These are phyloP conservation scores for Nephotettix cincticeps DNA, from an alignment of 1,140 invertebrate species.

Conservation along the genomic window DNA sequence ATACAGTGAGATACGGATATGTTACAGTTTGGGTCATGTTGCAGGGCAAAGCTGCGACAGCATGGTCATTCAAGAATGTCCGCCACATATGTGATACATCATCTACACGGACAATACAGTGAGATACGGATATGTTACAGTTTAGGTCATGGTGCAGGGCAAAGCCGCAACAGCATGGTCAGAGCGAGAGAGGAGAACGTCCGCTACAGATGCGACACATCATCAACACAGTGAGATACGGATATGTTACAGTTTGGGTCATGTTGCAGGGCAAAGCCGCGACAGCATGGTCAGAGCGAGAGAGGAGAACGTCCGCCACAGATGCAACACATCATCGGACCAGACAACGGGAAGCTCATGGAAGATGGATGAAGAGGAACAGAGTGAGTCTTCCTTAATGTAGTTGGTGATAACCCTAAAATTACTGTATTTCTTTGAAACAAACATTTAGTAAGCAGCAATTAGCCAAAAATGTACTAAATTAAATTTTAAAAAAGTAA, in stretches of 20 bases:
- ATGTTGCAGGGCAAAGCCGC: constrained; percentile 69
- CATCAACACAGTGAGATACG: too few species aligned
- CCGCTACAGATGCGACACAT: constrained; percentile 57
- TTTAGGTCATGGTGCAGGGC: constrained; percentile 58
- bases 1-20: too few species aligned
- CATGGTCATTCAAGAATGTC: constrained; percentile 55
- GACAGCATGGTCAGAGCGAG: constrained; percentile 64
- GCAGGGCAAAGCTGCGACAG: constrained; percentile 77
- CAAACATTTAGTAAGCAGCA: too few species aligned
- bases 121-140: too few species aligned
- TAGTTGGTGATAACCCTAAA: too few species aligned
- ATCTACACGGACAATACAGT: constrained; percentile 62
- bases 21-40: too few species aligned
- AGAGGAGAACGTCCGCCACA: constrained; percentile 46
- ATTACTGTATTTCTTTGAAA: too few species aligned
- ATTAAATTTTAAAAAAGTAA: too few species aligned
- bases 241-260: too few species aligned
- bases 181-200: constrained; percentile 47
- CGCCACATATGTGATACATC: constrained; percentile 57
- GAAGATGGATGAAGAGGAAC: constrained; percentile 80
- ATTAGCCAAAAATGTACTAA: too few species aligned
- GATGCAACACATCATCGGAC: constrained; percentile 61
- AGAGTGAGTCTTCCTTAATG: constrained; percentile 56
- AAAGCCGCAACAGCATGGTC: constrained; percentile 77
- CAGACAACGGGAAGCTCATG: constrained; percentile 63